These are phyloP conservation scores for Meganola albula DNA, from an alignment of 2,888 invertebrate genomes.

Conservation along the genomic window DNA sequence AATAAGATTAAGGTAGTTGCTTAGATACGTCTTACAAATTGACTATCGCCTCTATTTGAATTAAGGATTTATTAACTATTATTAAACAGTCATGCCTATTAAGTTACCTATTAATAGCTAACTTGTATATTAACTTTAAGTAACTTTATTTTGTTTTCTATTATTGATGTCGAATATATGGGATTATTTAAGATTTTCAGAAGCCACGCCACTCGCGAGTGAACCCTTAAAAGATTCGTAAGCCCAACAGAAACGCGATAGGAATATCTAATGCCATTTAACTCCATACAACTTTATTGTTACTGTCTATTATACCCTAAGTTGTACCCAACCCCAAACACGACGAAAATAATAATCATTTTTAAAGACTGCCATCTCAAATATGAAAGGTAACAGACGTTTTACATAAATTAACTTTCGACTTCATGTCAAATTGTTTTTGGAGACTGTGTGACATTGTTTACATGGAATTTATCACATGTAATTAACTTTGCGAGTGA, in stretches of 20 bases:
- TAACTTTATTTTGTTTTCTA: no score
- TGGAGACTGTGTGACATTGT: conserved; percentile 20
- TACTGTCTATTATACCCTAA: conserved; percentile 42
- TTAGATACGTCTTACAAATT: no score
- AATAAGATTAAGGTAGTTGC: no score
- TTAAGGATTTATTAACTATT: no score
- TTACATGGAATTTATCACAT: conserved; percentile 8
- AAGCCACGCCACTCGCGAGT: no score
- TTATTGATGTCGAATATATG: no score
- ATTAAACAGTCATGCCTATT: no score
- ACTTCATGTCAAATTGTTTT: conserved; percentile 28
- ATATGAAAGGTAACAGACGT: conserved; percentile 32
- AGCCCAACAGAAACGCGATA: conserved; percentile 42
- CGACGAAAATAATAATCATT: conserved; percentile 33
- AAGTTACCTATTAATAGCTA: no score
- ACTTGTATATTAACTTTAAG: no score
- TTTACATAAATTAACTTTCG: conserved; percentile 45
- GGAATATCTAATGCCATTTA: conserved; percentile 50
- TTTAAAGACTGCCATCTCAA: conserved; percentile 36
- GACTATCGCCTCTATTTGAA: no score
- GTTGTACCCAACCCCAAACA: not conserved
- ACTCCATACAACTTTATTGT: conserved; percentile 37
- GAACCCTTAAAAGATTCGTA: conserved; percentile 50
- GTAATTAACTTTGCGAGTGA: conserved; percentile 5
- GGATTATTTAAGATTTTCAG: no score